Evolutionary conservation across 2,888 invertebrate genomes (phyloP).

Genomic region (Melinaea marsaeus): DNA sequence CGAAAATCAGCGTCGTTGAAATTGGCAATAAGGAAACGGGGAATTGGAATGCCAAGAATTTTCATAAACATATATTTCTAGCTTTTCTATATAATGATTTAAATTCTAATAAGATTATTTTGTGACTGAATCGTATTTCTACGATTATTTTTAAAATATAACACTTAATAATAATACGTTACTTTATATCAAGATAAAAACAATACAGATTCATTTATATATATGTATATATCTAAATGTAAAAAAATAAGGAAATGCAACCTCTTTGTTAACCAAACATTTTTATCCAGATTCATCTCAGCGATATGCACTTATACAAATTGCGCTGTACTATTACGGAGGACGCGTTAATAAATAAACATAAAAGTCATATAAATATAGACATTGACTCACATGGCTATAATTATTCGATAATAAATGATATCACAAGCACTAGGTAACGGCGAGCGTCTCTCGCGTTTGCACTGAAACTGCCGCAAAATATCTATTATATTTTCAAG

Average conservation of each 20-base stretch:
- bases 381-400: conserved; percentile 28
- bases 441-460: conserved; percentile 49
- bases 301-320: neutral
- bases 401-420: conserved; percentile 47
- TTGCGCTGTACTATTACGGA: neutral
- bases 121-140: too few relatives aligned
- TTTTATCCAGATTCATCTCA: neutral
- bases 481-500: conserved; percentile 6
- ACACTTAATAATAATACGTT: too few relatives aligned
- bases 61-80: too few relatives aligned
- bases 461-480: conserved; percentile 52
- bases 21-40: neutral
- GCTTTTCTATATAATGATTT: too few relatives aligned
- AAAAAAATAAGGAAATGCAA: neutral
- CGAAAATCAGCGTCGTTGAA: neutral
- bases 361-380: conserved; percentile 16
- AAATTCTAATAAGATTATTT: too few relatives aligned
- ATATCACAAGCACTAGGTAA: conserved; percentile 51
- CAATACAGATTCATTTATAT: neutral
- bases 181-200: too few relatives aligned
- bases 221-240: neutral
- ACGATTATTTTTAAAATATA: too few relatives aligned
- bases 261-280: conserved; percentile 4
- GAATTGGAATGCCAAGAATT: neutral
- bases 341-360: neutral